A percentile compares a stretch with the other conserved stretches of the same genome.
Evolutionary conservation across 2,797 vertebrate genomes (phyloP).

Genomic region (Tokudaia muenninki): DNA sequence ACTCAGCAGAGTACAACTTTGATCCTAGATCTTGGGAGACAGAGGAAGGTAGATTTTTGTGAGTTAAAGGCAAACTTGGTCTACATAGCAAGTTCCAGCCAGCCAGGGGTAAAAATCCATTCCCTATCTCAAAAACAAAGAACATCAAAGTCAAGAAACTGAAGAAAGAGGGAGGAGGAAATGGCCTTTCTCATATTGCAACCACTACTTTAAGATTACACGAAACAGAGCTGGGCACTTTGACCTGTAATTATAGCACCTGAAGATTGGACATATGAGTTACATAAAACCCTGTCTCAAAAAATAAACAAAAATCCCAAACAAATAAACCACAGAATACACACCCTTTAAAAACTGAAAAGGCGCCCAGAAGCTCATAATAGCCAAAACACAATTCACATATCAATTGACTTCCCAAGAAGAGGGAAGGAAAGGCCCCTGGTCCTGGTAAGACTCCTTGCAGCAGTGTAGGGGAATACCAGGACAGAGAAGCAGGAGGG

Average conservation of each 20-base stretch:
- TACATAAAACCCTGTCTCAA: not conserved
- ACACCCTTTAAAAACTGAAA: conserved; percentile 13
- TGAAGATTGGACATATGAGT: not conserved
- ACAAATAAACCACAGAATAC: conserved; percentile 27
- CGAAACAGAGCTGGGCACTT: not conserved
- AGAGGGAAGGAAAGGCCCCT: too few species aligned
- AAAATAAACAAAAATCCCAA: not conserved
- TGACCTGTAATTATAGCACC: not conserved
- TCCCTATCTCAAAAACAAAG: not conserved
- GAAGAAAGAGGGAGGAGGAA: conserved; percentile 1
- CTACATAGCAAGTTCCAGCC: not conserved
- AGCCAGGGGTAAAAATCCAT: not conserved
- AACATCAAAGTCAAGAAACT: not conserved
- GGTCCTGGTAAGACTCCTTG: too few species aligned
- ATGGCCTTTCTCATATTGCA: not conserved
- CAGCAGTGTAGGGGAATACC: too few species aligned
- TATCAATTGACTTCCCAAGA: too few species aligned
- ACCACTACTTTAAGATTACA: not conserved
- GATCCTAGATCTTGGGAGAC: not conserved
- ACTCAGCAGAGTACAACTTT: not conserved
- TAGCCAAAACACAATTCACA: too few species aligned
- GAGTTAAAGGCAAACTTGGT: not conserved
- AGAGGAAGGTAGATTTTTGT: not conserved
- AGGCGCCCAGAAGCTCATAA: not conserved
- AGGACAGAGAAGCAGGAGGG: too few species aligned